These are phyloP conservation scores for Condylura cristata DNA, from an alignment of 2,113 vertebrate species.

Conservation along the genomic window DNA sequence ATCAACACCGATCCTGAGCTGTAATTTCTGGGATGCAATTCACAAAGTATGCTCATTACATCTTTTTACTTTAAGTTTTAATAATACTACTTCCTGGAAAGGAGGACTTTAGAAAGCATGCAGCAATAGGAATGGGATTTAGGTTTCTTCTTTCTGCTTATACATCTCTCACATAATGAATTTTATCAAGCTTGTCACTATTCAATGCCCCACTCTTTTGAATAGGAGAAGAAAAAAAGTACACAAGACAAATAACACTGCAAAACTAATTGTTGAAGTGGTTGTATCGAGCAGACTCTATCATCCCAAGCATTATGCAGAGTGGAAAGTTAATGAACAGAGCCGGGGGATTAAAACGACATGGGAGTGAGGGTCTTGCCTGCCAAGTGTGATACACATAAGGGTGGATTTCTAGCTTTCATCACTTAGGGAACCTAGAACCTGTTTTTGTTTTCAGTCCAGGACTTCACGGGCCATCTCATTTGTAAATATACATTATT, in stretches of 20 bases:
- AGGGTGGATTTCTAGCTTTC: conserved; percentile 52
- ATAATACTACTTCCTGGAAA: conserved; percentile 56
- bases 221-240: conserved; percentile 57
- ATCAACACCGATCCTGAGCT: conserved; percentile 9
- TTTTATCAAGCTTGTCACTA: conserved; percentile 58
- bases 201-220: conserved; percentile 15
- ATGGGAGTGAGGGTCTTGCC: background rate
- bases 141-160: conserved; percentile 39
- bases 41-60: background rate
- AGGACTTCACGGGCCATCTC: background rate
- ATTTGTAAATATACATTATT: background rate
- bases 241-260: conserved; percentile 54
- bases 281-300: conserved; percentile 64
- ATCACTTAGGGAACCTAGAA: background rate
- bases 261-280: conserved; percentile 70
- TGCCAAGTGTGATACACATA: conserved; percentile 57
- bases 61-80: conserved; percentile 43
- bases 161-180: conserved; percentile 34
- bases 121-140: conserved; percentile 13
- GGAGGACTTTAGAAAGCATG: conserved; percentile 6
- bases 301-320: conserved; percentile 45
- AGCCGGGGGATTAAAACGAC: background rate
- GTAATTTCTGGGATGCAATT: conserved; percentile 52
- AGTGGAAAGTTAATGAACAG: conserved; percentile 68
- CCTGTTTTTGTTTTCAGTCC: background rate